Evolutionary conservation across 53 echinoderm and acorn worm species (phyloP).

Genomic region (Holothuria scabra): DNA sequence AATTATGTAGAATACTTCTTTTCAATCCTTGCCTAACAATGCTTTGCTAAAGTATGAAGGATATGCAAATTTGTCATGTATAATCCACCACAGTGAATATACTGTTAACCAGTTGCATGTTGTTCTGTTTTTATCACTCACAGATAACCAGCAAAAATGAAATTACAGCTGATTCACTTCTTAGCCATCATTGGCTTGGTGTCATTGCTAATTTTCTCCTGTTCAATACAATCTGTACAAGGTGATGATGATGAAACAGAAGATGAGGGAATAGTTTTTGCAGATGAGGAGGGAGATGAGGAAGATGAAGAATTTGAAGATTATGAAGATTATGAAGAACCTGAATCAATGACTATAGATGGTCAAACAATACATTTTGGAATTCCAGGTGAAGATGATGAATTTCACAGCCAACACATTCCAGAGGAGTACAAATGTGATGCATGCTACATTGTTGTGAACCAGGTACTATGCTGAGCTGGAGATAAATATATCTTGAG

Average conservation of each 20-base stretch:
- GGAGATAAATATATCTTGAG: no score
- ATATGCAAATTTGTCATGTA: no score
- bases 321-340: slow-evolving; percentile 40
- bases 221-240: neutral
- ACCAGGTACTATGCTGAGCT: slow-evolving; percentile 54
- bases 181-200: neutral
- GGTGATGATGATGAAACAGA: slow-evolving; percentile 14
- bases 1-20: no score
- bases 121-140: no score
- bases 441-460: slow-evolving; percentile 80
- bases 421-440: slow-evolving; percentile 86
- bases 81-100: no score
- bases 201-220: neutral
- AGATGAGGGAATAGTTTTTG: slow-evolving; percentile 16
- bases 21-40: no score
- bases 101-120: no score
- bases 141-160: no score
- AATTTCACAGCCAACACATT: slow-evolving; percentile 79
- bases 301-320: slow-evolving; percentile 47
- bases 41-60: no score
- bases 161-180: no score
- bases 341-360: neutral
- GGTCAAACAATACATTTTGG: slow-evolving; percentile 60
- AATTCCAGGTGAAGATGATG: slow-evolving; percentile 82
- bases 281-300: slow-evolving; percentile 5